Percentiles rank a stretch among this genome's conserved stretches.
Conservation (phyloP, 2,888 invertebrate species). For the Pandemis heparana region DNA sequence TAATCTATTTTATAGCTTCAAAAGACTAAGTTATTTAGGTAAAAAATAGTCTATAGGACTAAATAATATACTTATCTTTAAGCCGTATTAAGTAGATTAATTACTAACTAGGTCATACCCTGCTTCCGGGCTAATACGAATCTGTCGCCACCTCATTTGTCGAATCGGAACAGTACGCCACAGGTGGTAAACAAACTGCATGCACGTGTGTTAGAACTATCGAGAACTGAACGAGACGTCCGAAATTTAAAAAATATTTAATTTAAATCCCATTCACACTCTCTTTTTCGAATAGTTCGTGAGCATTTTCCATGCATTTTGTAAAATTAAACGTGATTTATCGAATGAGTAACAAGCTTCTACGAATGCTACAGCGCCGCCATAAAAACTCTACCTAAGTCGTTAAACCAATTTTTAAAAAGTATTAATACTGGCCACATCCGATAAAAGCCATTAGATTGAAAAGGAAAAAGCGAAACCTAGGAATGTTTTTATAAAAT, state of each 20-base stretch:
- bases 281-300: too few relatives aligned
- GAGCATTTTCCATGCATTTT: too few relatives aligned
- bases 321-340: too few relatives aligned
- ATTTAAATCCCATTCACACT: background rate
- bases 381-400: background rate
- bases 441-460: background rate
- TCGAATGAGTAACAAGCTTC: too few relatives aligned
- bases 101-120: constrained; percentile 5
- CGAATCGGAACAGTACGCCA: constrained; percentile 14
- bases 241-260: background rate
- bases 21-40: too few relatives aligned
- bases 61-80: too few relatives aligned
- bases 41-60: too few relatives aligned
- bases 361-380: background rate
- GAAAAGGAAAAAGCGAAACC: constrained; percentile 11
- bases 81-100: constrained; percentile 16
- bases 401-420: background rate
- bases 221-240: background rate
- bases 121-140: background rate
- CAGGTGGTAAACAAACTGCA: constrained; percentile 32
- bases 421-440: background rate
- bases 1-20: too few relatives aligned
- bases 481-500: constrained; percentile 20
- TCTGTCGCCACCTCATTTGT: constrained; percentile 33
- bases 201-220: background rate